Evolutionary conservation across 2,888 invertebrate species (phyloP).

Genomic region (Parascotia fuliginaria): DNA sequence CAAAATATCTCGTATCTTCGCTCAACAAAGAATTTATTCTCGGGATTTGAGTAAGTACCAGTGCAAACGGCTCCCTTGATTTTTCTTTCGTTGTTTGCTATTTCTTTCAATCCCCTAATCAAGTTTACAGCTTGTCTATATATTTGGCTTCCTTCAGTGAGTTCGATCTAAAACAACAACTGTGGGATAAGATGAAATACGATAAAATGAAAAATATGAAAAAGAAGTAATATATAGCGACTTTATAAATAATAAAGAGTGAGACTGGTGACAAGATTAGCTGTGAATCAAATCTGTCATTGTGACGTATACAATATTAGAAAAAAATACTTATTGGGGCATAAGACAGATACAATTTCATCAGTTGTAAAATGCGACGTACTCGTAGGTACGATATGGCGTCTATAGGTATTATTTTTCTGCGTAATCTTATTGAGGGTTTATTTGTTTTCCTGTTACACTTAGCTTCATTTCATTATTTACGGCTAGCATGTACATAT

Average conservation of each 20-base stretch:
- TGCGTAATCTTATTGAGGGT: background rate
- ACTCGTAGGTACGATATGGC: too few species aligned
- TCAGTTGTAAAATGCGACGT: background rate
- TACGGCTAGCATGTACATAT: background rate
- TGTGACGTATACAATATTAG: slow-evolving; percentile 8
- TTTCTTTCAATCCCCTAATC: slow-evolving; percentile 74
- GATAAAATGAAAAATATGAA: slow-evolving; percentile 24
- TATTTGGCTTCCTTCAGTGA: slow-evolving; percentile 55
- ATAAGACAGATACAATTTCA: background rate
- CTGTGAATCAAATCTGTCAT: slow-evolving; percentile 10
- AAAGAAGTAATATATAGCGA: slow-evolving; percentile 9
- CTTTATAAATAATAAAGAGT: slow-evolving; percentile 8
- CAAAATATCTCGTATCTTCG: slow-evolving; percentile 51
- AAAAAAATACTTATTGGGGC: background rate
- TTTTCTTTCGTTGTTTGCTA: slow-evolving; percentile 73
- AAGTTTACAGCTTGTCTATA: slow-evolving; percentile 69
- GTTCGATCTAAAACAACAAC: slow-evolving; percentile 45
- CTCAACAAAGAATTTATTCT: slow-evolving; percentile 57
- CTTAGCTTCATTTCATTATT: background rate
- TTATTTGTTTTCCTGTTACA: slow-evolving; percentile 2
- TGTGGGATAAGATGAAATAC: slow-evolving; percentile 20
- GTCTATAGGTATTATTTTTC: background rate
- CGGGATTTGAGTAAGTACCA: slow-evolving; percentile 62
- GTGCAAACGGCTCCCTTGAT: slow-evolving; percentile 70
- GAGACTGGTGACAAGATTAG: slow-evolving; percentile 15